Evolutionary conservation across 2,888 invertebrate genomes (phyloP), one percentile per base, ranked within the genome.

Genomic region (Carabus problematicus): DNA sequence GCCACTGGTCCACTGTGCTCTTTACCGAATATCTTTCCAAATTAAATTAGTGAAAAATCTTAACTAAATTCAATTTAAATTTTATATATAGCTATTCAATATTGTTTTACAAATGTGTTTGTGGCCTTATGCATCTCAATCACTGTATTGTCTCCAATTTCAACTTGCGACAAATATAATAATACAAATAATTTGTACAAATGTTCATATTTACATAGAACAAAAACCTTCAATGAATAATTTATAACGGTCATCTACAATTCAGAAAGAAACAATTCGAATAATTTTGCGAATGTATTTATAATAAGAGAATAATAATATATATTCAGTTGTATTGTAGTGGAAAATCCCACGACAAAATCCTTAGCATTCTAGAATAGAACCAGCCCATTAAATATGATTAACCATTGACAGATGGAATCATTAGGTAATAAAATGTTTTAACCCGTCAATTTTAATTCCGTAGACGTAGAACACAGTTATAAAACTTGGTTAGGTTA

Each of bases 401-500:
- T 29, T 29, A 29, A 29, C 29, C 29, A 29, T 29, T 29, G 29
- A 29, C 29, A 29, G 29, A 29, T 29, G 29, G 29, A 29, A 29
- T 29, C 29, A 29, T 18, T 43, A 43, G 19, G 39, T 40, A 42
- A 47, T 61, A 61, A 61, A 61, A n/a, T 47, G 29, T 47, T 29
- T 29, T 16, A 18, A 61, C 19, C 60, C 40, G 40, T 14, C 47
- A 49, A 61, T 61, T 61, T 61, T 61, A 61, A 61, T 61, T 61
- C 61, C 61, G 49, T 29, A 19, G 49, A 39, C 61, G 61, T 61
- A 12, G 6, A 29, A 47, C 8, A 52, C 55, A 64, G 64, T 56
- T 64, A 64, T 64, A 64, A 64, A 64, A 41, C 43, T 56, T 42
- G 43, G 41, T 64, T 64, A 56, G 56, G 56, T 47, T 64, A 64